Evolutionary conservation across 2,888 invertebrate genomes (phyloP), one percentile per base, ranked within the genome.

Genomic region (Phyto melanocephala): DNA sequence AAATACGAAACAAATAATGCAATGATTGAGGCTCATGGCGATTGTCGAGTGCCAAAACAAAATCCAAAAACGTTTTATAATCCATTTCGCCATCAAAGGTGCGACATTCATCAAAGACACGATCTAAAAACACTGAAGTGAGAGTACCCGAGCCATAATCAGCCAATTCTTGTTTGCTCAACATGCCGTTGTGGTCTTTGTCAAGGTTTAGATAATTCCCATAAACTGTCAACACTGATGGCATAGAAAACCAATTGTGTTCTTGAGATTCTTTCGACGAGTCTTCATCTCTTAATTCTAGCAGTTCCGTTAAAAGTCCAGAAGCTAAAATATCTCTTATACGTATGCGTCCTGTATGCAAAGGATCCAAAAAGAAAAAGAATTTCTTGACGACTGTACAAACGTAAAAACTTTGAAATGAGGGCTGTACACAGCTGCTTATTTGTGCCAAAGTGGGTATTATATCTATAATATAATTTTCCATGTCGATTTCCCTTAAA

Each of bases 81-180:
- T 99, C 99, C 96, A 97, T 97, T 91, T 97, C 97, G 0, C 96
- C 96, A 86, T 97, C 96, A 90, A 98, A 98, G 0, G 98, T 99
- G 3, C 98, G 93, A 87, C 97, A 98, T 88, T 98, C 98, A 90
- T 98, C 97, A 92, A 98, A 99, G 0, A 99, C 96, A 42, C 98
- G 93, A 87, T 97, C 96, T 2, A 99, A 93, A 91, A 99, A 99
- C 0, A 96, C 96, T 52, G 95, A 94, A 0, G 98, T 99, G 10
- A 99, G 91, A 0, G 97, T 97, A 2, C 98, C 98, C 0, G 97
- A 97, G 0, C 97, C 98, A 90, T 96, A 97, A 0, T 95, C 95
- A 4, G 96, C 95, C 58, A 99, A 92, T 91, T 99, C 99, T 72
- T 95, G 94, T 89, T 97, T 96, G 89, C 96, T 98, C 1, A 99